Evolutionary conservation across 2,888 invertebrate species (phyloP).

Genomic region (Hirtodrosophila duncani): DNA sequence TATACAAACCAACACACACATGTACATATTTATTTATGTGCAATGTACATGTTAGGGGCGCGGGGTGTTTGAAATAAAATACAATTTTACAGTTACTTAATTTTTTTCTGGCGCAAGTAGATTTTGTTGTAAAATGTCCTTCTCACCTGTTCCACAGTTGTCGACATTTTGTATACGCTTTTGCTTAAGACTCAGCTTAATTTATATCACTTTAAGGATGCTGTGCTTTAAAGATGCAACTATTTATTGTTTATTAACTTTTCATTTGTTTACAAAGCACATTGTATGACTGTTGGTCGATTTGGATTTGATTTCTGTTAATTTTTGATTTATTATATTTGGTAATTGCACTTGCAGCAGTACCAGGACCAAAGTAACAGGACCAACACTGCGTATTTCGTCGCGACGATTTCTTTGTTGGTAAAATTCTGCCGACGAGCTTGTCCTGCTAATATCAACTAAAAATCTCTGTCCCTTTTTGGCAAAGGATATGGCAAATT

Average conservation of each 20-base stretch:
- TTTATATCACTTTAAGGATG: constrained; percentile 12
- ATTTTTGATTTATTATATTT: constrained; percentile 5
- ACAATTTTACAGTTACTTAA: background rate
- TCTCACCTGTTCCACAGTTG: constrained; percentile 64
- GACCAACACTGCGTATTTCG: constrained; percentile 29
- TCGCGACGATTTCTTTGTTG: constrained; percentile 38
- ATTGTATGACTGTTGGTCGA: constrained; percentile 7
- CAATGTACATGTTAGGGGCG: background rate
- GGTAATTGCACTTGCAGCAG: too few relatives aligned
- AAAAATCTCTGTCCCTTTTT: constrained; percentile 43
- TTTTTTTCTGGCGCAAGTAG: background rate
- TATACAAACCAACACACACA: constrained; percentile 19
- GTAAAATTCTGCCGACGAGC: constrained; percentile 55
- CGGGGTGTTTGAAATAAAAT: background rate
- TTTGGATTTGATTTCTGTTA: background rate
- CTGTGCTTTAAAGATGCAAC: background rate
- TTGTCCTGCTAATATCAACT: constrained; percentile 64
- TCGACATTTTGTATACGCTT: constrained; percentile 53
- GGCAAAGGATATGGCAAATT: constrained; percentile 27
- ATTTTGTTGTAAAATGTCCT: constrained; percentile 1
- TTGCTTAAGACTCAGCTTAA: constrained; percentile 18
- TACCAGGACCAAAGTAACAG: background rate
- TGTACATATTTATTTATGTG: too few relatives aligned
- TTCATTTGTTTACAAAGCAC: constrained; percentile 22
- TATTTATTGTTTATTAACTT: constrained; percentile 9